Evolutionary conservation across 2,888 invertebrate genomes (phyloP).

Genomic region (Dinocampus coccinellae): DNA sequence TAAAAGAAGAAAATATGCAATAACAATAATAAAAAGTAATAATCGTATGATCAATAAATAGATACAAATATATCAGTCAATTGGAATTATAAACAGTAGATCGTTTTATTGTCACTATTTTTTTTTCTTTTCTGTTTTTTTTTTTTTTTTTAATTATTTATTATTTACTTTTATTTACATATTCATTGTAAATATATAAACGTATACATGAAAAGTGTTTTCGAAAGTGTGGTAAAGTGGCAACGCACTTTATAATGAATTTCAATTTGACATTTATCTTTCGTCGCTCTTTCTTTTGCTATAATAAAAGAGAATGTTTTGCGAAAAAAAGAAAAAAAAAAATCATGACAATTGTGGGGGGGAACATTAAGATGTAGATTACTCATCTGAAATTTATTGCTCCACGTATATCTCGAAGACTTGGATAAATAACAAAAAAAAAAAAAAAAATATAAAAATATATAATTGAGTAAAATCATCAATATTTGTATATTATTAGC

Average conservation of each 20-base stretch:
- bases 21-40: too few relatives aligned
- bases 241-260: constrained; percentile 11
- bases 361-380: neutral
- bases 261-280: constrained; percentile 25
- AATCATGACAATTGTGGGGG: constrained; percentile 45
- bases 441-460: neutral
- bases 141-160: too few relatives aligned
- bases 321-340: constrained; percentile 39
- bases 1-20: too few relatives aligned
- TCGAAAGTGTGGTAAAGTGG: constrained; percentile 21
- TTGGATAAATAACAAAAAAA: neutral
- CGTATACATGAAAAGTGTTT: constrained; percentile 5
- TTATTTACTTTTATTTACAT: neutral
- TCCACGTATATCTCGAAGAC: neutral
- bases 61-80: too few relatives aligned
- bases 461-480: neutral
- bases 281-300: constrained; percentile 36
- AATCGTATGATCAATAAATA: too few relatives aligned
- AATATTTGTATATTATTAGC: neutral
- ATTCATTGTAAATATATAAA: neutral
- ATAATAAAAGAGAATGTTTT: constrained; percentile 54
- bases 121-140: too few relatives aligned
- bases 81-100: too few relatives aligned
- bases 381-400: neutral
- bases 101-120: too few relatives aligned